Evolutionary conservation across 1,140 invertebrate genomes (phyloP).

Genomic region (Calephelis nemesis): DNA sequence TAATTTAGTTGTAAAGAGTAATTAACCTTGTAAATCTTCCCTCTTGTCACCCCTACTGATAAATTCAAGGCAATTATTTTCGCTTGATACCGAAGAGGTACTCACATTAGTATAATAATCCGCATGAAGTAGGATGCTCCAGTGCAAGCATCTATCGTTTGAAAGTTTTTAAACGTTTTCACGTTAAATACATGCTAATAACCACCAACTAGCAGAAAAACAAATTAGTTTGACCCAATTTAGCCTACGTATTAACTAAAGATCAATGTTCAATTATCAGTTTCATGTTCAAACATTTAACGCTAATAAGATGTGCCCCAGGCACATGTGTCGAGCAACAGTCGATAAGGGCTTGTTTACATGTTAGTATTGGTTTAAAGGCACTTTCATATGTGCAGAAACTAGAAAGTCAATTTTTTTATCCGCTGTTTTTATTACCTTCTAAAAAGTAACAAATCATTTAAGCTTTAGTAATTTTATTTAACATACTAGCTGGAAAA

Average conservation of each 20-base stretch:
- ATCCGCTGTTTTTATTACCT: too few relatives aligned
- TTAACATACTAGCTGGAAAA: too few relatives aligned
- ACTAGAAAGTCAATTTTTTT: too few relatives aligned
- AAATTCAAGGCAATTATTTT: too few relatives aligned
- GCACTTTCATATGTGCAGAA: not conserved
- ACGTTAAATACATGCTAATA: not conserved
- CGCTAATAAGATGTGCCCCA: not conserved
- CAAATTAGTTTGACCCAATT: conserved; percentile 10
- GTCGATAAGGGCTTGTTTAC: not conserved
- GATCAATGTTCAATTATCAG: conserved; percentile 11
- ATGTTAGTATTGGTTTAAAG: not conserved
- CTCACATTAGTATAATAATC: too few relatives aligned
- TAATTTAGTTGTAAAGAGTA: too few relatives aligned
- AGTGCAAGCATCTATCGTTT: not conserved
- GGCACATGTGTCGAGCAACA: not conserved
- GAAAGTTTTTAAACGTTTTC: not conserved
- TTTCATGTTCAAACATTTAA: conserved; percentile 3
- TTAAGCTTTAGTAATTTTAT: too few relatives aligned
- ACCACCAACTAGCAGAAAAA: not conserved
- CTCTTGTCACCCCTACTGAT: too few relatives aligned
- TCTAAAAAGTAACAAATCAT: too few relatives aligned
- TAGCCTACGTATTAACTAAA: not conserved
- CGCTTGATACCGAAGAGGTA: too few relatives aligned
- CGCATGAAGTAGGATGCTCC: too few relatives aligned
- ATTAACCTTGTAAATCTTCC: too few relatives aligned